phyloP scores from a whole-genome alignment of 2,113 vertebrate species.

The Rhodinocichla rosea region DNA sequence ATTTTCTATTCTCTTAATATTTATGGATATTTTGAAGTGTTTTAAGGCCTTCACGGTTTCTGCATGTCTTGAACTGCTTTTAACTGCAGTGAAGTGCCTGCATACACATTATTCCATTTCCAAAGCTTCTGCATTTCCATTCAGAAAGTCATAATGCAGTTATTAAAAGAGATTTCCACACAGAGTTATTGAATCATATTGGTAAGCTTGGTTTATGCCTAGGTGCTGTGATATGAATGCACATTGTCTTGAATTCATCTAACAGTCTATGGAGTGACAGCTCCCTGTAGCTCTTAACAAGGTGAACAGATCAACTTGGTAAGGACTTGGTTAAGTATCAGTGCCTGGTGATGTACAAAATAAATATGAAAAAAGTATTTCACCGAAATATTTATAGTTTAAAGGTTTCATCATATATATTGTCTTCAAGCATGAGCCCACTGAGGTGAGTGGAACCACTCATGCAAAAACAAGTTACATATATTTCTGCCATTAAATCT shows the following conservation, averaged over 20 bases:
- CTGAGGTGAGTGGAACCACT: background rate
- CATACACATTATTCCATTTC: background rate
- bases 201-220: background rate
- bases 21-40: background rate
- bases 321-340: background rate
- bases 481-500: background rate
- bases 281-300: background rate
- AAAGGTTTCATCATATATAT: background rate
- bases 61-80: background rate
- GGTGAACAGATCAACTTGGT: background rate
- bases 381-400: background rate
- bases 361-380: background rate
- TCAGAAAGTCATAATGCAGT: conserved; percentile 1
- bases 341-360: background rate
- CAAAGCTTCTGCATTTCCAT: background rate
- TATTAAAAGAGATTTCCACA: conserved; percentile 17
- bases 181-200: background rate
- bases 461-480: accelerated
- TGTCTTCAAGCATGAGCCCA: background rate
- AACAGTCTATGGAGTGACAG: background rate
- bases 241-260: background rate
- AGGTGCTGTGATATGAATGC: background rate
- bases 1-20: background rate
- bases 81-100: background rate
- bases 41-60: background rate